Base-by-base conservation (phyloP, 1,140 invertebrate species). In the Bombus picipes region DNA sequence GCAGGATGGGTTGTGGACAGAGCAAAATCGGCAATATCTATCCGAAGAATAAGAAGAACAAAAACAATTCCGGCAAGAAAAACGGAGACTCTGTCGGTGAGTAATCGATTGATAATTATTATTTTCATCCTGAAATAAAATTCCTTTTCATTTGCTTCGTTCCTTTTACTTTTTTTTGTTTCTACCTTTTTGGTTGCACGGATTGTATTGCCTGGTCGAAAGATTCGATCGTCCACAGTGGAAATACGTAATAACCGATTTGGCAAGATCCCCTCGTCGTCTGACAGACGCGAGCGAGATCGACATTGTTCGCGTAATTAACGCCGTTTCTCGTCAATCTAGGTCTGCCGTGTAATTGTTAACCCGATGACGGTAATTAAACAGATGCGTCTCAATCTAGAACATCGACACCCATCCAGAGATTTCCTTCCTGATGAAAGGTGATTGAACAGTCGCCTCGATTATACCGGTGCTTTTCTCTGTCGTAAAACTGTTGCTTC, bases 1-100 rank as follows among this genome's bases (percentile, higher is more conserved):
- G 80, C 92, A 94, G 90, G 81, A 96, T 96, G 96, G 96, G 96
- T 95, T 96, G 96, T 94, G 96, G 96, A 83, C 96, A 96, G 90
- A 96, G 96, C 92, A 96, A 96, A 83, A 96, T 96, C 89, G 95
- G 95, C 78, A 96, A 95, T 87, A 95, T 96, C 84, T 96, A 96
- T 92, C 95, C 95, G 13, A 96, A 96, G 87, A 96, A 96, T 81
- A 95, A 95, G 85, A 96, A 96, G 88, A 96, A 95, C 86, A 96
- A 96, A 90, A 96, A 94, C 77, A 94, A 90, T 78, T 92, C 91
- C 57, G 78, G 88, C 39, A 96, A 96, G 90, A 96, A 96, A 86
- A 95, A 94, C 90, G 95, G 95, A 37, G 92, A 94, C 74, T 93
- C 93, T 13, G 88, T 94, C 72, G 91, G 94, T 95, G 85, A 95